Percentiles rank a stretch among this genome's conserved stretches.
These are phyloP conservation scores for Masticophis lateralis DNA, from an alignment of 2,797 vertebrate species.

Conservation along the genomic window DNA sequence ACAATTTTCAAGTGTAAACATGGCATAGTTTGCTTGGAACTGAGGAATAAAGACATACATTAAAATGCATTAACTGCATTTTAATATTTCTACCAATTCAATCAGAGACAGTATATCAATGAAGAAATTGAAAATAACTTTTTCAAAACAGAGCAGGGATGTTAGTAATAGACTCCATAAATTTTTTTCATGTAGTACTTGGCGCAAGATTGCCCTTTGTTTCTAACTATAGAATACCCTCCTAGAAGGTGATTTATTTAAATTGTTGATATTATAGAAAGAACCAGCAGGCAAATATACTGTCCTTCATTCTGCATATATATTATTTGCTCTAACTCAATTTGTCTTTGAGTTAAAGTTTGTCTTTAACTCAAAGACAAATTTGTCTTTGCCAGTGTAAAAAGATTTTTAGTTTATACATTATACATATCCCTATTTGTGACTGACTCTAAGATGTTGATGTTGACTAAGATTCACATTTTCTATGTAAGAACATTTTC, in stretches of 20 bases:
- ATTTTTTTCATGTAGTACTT: neutral
- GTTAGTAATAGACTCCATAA: neutral
- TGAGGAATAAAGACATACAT: neutral
- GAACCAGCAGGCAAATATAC: neutral
- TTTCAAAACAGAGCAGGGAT: neutral
- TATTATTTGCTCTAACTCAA: neutral
- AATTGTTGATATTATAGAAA: neutral
- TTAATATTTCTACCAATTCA: neutral
- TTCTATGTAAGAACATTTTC: neutral
- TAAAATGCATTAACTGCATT: neutral
- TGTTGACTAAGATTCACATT: neutral
- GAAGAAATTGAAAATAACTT: neutral
- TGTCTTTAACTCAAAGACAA: too few species aligned
- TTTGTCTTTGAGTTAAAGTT: neutral
- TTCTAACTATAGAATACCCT: neutral
- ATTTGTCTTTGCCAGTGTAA: neutral
- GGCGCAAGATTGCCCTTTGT: neutral
- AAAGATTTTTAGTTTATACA: neutral
- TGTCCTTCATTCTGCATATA: neutral
- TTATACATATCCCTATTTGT: neutral
- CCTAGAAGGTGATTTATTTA: neutral
- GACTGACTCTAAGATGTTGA: neutral
- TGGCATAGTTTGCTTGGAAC: neutral
- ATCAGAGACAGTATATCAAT: neutral
- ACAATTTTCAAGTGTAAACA: neutral